Conservation (phyloP, 2,113 vertebrate species). For the Cygnus atratus region DNA sequence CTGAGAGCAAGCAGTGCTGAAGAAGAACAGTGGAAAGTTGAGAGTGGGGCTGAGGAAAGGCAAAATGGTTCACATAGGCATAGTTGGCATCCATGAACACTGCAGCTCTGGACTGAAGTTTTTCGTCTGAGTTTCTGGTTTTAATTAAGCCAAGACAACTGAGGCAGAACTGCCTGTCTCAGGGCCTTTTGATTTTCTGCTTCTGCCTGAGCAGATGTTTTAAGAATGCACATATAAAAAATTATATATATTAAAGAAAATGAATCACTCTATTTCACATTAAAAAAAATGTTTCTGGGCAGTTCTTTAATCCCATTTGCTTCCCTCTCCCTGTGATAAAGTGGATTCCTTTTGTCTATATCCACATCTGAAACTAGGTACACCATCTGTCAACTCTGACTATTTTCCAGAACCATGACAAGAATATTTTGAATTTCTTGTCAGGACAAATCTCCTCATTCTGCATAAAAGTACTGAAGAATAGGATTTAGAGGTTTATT, state of each 20-base stretch:
- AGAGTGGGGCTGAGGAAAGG: not conserved
- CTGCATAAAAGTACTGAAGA: not conserved
- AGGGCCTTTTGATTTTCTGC: not conserved
- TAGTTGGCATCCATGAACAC: not conserved
- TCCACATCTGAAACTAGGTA: not conserved
- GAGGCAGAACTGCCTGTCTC: not conserved
- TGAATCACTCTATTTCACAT: not conserved
- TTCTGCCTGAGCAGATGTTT: not conserved
- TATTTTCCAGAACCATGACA: slow-evolving; percentile 11
- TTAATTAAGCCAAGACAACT: not conserved
- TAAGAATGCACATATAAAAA: not conserved
- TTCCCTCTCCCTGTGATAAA: not conserved
- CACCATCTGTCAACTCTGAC: slow-evolving; percentile 28
- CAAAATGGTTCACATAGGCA: not conserved
- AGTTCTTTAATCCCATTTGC: not conserved
- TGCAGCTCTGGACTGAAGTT: not conserved
- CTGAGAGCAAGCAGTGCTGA: not conserved
- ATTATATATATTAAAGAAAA: not conserved
- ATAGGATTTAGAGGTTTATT: not conserved
- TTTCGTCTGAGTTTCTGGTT: not conserved
- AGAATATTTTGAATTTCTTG: not conserved
- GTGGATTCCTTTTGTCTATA: slow-evolving; percentile 25
- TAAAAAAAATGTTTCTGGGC: not conserved
- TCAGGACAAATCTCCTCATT: not conserved
- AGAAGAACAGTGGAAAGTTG: not conserved